A percentile compares a stretch with the other conserved stretches of the same genome.
These are phyloP conservation scores for Macrobrachium rosenbergii DNA, from an alignment of 1,140 invertebrate species.

Conservation along the genomic window DNA sequence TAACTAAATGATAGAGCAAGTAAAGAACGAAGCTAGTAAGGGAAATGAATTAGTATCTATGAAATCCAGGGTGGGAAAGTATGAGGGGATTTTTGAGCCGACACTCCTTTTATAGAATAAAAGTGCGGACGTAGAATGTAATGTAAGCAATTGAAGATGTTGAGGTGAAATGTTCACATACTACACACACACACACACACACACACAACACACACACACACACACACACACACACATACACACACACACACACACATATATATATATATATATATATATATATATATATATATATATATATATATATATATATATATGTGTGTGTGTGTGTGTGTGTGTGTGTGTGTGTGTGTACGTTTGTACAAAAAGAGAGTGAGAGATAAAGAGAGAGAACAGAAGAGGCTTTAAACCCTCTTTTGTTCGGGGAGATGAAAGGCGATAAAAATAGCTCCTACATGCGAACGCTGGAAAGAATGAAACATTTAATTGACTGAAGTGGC, in stretches of 20 bases:
- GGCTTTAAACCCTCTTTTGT: background rate
- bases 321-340: background rate
- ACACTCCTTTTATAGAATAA: too few relatives aligned
- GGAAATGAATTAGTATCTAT: too few relatives aligned
- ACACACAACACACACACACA: background rate
- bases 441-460: background rate
- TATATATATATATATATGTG: background rate
- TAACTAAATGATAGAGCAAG: too few relatives aligned
- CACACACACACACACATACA: background rate
- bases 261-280: background rate
- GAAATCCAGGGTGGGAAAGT: too few relatives aligned
- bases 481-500: too few relatives aligned
- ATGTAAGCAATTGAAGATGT: too few relatives aligned
- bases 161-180: too few relatives aligned
- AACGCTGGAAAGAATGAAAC: too few relatives aligned
- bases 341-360: background rate
- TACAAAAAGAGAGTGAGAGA: background rate
- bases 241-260: background rate
- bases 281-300: background rate
- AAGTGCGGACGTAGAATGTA: too few relatives aligned
- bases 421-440: background rate
- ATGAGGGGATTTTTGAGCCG: too few relatives aligned
- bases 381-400: background rate
- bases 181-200: too few relatives aligned
- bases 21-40: too few relatives aligned